Evolutionary conservation across 92 coral and sea anemone genomes (phyloP).

Genomic region (Palythoa grandiflora): DNA sequence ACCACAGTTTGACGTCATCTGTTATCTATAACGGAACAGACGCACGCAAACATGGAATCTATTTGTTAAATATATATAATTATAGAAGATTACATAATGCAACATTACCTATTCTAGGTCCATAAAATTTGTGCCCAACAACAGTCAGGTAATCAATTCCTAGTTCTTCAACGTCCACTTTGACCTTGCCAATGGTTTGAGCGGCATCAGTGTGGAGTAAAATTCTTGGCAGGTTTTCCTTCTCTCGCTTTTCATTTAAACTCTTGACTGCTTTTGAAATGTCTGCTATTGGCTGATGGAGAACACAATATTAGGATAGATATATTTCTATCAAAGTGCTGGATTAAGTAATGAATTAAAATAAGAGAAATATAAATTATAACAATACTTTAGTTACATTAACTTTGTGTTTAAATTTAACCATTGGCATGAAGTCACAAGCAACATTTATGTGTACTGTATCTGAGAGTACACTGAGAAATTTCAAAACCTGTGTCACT

Average conservation of each 20-base stretch:
- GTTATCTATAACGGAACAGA: too few relatives aligned
- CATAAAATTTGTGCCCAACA: conserved; percentile 98
- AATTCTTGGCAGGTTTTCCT: conserved; percentile 67
- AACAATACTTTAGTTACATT: too few relatives aligned
- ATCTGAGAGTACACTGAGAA: too few relatives aligned
- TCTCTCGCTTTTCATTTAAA: conserved; percentile 60
- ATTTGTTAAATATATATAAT: too few relatives aligned
- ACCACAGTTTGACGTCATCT: too few relatives aligned
- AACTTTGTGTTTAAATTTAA: too few relatives aligned
- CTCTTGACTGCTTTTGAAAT: conserved; percentile 69
- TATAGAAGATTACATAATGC: not conserved
- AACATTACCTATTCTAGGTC: conserved; percentile 91
- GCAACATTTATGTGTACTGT: too few relatives aligned
- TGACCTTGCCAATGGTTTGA: conserved; percentile 92
- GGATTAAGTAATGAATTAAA: not conserved
- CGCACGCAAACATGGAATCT: too few relatives aligned
- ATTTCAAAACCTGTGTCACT: too few relatives aligned
- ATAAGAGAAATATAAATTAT: not conserved
- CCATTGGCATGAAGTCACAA: too few relatives aligned
- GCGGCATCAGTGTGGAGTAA: conserved; percentile 99
- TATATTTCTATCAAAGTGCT: too few relatives aligned
- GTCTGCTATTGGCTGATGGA: conserved; percentile 81
- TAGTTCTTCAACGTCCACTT: conserved; percentile 80
- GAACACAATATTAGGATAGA: conserved; percentile 3
- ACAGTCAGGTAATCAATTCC: conserved; percentile 93